These are phyloP conservation scores for Apodemia mormo DNA, from an alignment of 2,888 invertebrate species.

Conservation along the genomic window DNA sequence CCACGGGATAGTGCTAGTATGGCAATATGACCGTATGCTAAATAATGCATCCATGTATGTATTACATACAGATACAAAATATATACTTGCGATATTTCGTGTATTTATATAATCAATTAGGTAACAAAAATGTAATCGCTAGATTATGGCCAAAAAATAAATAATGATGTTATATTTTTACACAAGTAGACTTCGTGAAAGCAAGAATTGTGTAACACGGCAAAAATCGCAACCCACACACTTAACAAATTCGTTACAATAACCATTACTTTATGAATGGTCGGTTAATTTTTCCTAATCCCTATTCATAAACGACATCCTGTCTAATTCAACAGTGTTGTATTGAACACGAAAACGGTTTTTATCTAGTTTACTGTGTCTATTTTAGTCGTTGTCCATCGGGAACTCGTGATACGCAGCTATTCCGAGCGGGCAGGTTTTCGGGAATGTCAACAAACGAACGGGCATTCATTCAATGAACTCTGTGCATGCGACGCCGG, in stretches of 20 bases:
- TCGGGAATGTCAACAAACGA: constrained; percentile 81
- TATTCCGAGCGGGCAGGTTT: constrained; percentile 80
- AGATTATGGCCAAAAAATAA: constrained; percentile 13
- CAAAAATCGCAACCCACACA: constrained; percentile 11
- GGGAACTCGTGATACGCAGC: constrained; percentile 56
- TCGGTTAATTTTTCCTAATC: constrained; percentile 13
- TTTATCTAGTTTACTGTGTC: constrained; percentile 63
- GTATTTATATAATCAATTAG: background rate
- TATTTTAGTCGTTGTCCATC: constrained; percentile 75
- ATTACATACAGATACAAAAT: background rate
- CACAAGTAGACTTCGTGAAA: constrained; percentile 16
- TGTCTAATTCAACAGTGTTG: constrained; percentile 48
- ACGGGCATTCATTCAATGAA: constrained; percentile 78
- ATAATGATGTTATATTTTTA: constrained; percentile 8
- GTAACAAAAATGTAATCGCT: constrained; percentile 1
- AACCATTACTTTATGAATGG: constrained; percentile 1
- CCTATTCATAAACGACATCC: constrained; percentile 42
- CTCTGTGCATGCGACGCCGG: constrained; percentile 67
- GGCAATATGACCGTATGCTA: too few relatives aligned
- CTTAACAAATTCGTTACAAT: background rate
- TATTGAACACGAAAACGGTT: constrained; percentile 66
- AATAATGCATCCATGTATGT: too few relatives aligned
- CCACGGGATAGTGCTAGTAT: too few relatives aligned
- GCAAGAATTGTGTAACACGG: constrained; percentile 11
- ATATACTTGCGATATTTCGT: background rate